Conservation (phyloP, 1,140 invertebrate species). For the Cephus cinctus region DNA sequence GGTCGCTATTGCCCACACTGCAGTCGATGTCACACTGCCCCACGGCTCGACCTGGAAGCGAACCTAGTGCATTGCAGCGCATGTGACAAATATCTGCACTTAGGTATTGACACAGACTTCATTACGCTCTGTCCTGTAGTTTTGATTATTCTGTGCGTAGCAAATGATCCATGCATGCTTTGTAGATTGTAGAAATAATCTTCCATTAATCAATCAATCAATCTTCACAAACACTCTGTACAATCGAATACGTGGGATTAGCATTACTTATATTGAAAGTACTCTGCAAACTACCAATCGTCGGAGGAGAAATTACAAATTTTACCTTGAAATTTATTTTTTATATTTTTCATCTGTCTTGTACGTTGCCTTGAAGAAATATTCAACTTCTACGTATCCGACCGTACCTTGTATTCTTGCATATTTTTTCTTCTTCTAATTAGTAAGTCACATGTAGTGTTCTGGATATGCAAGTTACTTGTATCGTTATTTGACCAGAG, state of each 20-base stretch:
- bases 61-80: conserved; percentile 57
- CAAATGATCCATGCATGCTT: no score
- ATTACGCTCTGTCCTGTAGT: not conserved
- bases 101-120: conserved; percentile 48
- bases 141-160: not conserved
- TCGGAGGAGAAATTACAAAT: no score
- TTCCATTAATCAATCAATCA: no score
- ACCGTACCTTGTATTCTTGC: not conserved
- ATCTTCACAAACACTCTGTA: no score
- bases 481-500: not conserved
- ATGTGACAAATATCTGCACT: conserved; percentile 60
- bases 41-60: conserved; percentile 54
- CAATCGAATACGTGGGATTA: no score
- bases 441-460: not conserved
- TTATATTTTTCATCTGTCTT: no score
- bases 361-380: not conserved
- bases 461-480: not conserved
- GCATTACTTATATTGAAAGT: no score
- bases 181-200: no score
- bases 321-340: no score
- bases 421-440: not conserved
- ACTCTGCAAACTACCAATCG: no score
- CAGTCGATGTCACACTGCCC: conserved; percentile 55
- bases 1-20: conserved; percentile 59
- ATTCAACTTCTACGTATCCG: not conserved